Base-by-base conservation (phyloP, 2,797 vertebrate species). In the Sebastes iracundus region DNA sequence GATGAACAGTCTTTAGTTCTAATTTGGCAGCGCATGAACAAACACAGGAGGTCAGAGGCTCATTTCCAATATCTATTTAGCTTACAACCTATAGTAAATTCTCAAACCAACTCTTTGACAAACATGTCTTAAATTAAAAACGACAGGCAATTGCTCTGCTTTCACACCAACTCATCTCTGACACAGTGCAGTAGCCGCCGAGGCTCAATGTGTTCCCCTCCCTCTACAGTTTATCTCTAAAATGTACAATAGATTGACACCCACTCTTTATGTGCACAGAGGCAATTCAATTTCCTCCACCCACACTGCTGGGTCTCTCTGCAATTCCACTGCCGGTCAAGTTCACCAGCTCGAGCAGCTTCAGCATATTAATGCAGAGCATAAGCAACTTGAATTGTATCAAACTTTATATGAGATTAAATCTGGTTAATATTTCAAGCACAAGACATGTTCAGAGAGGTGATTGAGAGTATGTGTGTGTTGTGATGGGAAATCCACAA, bases 211-310 rank as follows among this genome's bases (percentile, higher is more conserved):
- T 75, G 66, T 83, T 84, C 80, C 72, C 73, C 84, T 82, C 83
- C 84, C 77, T 80, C 74, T 67, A 79, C 87, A 88, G 88, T 91
- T 91, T 88, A 72, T 89, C 90, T 91, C 89, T 86, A 86, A 91
- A 92, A 92, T 84, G 82, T 90, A 93, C 89, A 91, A 93, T 87
- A 91, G 91, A 94, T 93, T 84, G 81, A 90, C 92, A 89, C 91
- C 89, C 92, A 94, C 93, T 91, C 86, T 83, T 80, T 88, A 88
- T 89, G 90, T 90, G 86, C 88, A 92, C 82, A 87, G 82, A 91
- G 91, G 83, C 91, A 91, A 92, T 92, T 93, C 89, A 90, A 93
- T 94, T 93, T 95, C 87, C 89, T 92, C 87, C 89, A 76, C 90
- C 92, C 87, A 93, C 93, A 82, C 81, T 79, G 62, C 83, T 55